phyloP scores from a whole-genome alignment of 2,888 invertebrate species.

The Branchipolynoe longqiensis region DNA sequence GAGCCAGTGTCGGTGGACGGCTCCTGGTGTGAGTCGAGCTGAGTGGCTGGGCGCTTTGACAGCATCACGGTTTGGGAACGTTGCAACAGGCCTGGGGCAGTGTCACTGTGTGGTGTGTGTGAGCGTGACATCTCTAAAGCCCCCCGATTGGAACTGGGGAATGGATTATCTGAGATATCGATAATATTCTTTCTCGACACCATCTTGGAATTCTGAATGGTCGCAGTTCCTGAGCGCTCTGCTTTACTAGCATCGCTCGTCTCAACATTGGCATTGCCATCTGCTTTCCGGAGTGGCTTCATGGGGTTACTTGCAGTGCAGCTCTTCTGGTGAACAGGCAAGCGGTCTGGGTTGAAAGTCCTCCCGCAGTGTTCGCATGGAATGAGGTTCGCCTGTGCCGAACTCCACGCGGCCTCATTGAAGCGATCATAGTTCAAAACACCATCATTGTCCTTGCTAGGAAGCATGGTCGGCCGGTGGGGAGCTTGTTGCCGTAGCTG shows the following conservation, averaged over 20 bases:
- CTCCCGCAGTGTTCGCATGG: constrained; percentile 86
- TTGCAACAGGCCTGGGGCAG: background rate
- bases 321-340: constrained; percentile 85
- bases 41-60: constrained; percentile 39
- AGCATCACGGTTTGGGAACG: constrained; percentile 54
- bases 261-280: constrained; percentile 19
- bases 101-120: constrained; percentile 9
- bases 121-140: constrained; percentile 21
- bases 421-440: constrained; percentile 68
- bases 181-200: constrained; percentile 74
- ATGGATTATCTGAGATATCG: constrained; percentile 66
- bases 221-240: constrained; percentile 73
- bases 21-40: background rate
- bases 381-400: constrained; percentile 84
- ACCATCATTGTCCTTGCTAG: constrained; percentile 66
- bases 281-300: constrained; percentile 59
- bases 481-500: constrained; percentile 84
- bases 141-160: constrained; percentile 59
- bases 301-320: constrained; percentile 82
- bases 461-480: constrained; percentile 83
- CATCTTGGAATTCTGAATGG: constrained; percentile 73
- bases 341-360: constrained; percentile 87
- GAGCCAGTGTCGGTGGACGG: constrained; percentile 33
- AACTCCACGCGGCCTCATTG: constrained; percentile 84
- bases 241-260: constrained; percentile 8